phyloP scores from a whole-genome alignment of 2,113 vertebrate species.

The Poeciliopsis prolifica region DNA sequence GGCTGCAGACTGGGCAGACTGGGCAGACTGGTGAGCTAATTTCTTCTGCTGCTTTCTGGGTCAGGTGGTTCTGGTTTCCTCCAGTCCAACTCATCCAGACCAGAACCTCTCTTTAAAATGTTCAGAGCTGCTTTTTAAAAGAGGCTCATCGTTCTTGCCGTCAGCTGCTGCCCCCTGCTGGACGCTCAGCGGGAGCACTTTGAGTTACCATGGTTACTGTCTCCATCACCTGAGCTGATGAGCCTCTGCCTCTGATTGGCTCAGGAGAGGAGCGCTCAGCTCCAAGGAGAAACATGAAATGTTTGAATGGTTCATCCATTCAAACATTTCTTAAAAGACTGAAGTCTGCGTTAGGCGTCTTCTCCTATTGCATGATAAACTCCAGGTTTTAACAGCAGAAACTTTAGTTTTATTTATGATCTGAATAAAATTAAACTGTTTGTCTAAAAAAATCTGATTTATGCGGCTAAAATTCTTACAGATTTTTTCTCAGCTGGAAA shows the following conservation, averaged over 20 bases:
- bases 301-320: background rate
- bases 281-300: background rate
- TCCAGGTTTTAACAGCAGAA: background rate
- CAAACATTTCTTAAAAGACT: too few relatives aligned
- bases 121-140: too few relatives aligned
- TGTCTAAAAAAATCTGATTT: background rate
- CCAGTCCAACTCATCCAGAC: too few relatives aligned
- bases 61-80: background rate
- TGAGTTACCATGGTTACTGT: too few relatives aligned
- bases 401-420: background rate
- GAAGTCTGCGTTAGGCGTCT: too few relatives aligned
- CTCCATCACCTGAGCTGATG: too few relatives aligned
- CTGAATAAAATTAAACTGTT: background rate
- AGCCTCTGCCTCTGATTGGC: too few relatives aligned
- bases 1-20: conserved; percentile 77
- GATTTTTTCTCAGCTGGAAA: background rate
- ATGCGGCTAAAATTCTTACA: background rate
- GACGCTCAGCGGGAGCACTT: background rate
- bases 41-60: background rate
- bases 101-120: background rate
- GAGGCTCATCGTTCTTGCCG: background rate
- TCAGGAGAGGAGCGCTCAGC: too few relatives aligned
- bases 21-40: conserved; percentile 58
- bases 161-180: background rate
- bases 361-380: background rate